Conservation (phyloP, 2,888 invertebrate species). For the Ceraclea dissimilis region DNA sequence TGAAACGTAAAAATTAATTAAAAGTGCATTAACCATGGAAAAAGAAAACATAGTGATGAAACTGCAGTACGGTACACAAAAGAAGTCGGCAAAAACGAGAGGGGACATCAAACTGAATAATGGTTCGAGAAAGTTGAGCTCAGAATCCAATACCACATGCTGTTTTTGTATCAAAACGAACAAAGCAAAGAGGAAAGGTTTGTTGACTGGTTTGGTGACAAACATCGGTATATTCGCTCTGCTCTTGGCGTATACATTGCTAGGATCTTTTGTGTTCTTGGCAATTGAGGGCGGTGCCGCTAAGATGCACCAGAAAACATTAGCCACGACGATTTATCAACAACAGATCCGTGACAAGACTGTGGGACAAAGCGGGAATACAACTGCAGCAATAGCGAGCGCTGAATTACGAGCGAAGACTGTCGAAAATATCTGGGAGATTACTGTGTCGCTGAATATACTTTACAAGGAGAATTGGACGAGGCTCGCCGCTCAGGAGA, state of each 20-base stretch:
- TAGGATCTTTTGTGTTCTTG: constrained; percentile 74
- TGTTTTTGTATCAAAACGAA: constrained; percentile 46
- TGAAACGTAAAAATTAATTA: background rate
- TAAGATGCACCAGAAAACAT: constrained; percentile 45
- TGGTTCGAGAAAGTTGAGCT: constrained; percentile 12
- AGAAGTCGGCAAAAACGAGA: constrained; percentile 14
- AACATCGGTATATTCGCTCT: constrained; percentile 77
- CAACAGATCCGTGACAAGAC: constrained; percentile 40
- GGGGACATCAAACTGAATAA: constrained; percentile 12
- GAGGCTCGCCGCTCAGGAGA: constrained; percentile 63
- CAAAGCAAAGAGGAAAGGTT: constrained; percentile 43
- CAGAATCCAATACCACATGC: constrained; percentile 34
- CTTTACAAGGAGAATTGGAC: constrained; percentile 88
- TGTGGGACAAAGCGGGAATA: constrained; percentile 37
- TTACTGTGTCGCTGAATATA: constrained; percentile 79
- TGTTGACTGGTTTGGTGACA: constrained; percentile 62
- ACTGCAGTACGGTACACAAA: constrained; percentile 21
- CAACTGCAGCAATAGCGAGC: constrained; percentile 32
- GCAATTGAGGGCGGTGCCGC: constrained; percentile 68
- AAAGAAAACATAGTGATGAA: constrained; percentile 16
- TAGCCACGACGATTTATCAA: constrained; percentile 36
- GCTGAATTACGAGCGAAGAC: constrained; percentile 48
- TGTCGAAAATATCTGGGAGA: constrained; percentile 89
- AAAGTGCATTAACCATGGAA: constrained; percentile 14
- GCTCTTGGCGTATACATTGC: constrained; percentile 67